These are phyloP conservation scores for Lucinisca nassula DNA, from an alignment of 2,888 invertebrate species.

Conservation along the genomic window DNA sequence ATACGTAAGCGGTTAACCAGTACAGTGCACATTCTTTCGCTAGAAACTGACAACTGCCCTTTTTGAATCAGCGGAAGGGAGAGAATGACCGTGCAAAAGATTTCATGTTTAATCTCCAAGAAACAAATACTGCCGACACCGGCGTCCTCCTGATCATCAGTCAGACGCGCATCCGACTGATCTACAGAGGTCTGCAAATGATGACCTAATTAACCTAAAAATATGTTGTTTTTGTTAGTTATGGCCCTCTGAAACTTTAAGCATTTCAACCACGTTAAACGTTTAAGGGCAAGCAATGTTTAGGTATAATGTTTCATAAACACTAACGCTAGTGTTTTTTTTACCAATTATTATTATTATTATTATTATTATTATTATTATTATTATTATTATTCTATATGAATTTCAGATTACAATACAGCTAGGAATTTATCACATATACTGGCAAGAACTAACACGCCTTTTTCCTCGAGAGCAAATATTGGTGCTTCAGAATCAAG, in stretches of 20 bases:
- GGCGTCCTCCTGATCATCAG: too few relatives aligned
- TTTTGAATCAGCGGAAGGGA: too few relatives aligned
- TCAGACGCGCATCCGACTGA: too few relatives aligned
- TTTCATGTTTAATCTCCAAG: too few relatives aligned
- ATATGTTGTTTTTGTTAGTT: not conserved
- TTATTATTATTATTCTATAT: not conserved
- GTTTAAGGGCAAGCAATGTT: not conserved
- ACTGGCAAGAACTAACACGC: slow-evolving; percentile 44
- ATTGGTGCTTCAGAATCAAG: slow-evolving; percentile 41
- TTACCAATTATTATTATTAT: not conserved
- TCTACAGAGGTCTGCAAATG: not conserved
- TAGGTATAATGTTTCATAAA: not conserved
- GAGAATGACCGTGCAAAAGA: too few relatives aligned
- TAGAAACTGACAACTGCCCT: too few relatives aligned
- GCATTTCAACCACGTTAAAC: not conserved
- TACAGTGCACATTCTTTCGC: too few relatives aligned
- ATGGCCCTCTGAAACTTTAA: too few relatives aligned
- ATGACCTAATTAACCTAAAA: not conserved
- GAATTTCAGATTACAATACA: slow-evolving; percentile 45
- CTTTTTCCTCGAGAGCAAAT: slow-evolving; percentile 50
- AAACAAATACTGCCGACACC: too few relatives aligned
- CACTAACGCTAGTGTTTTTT: not conserved
- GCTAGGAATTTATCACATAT: slow-evolving; percentile 56
- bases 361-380: not conserved
- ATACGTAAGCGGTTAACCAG: too few relatives aligned